phyloP scores from a whole-genome alignment of 2,797 vertebrate genomes.

The Pangasius macronema region DNA sequence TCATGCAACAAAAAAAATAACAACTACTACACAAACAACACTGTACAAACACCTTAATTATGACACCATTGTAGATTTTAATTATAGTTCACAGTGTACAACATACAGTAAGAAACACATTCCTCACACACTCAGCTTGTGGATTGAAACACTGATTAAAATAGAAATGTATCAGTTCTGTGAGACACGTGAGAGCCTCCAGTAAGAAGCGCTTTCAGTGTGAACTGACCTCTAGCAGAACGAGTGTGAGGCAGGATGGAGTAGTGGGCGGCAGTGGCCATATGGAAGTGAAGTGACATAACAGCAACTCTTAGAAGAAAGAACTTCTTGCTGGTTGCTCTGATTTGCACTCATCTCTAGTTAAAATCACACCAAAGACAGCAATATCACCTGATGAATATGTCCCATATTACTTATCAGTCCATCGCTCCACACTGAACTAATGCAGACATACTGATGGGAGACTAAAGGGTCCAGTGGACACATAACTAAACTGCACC shows the following conservation, averaged over 20 bases:
- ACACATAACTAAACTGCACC: neutral
- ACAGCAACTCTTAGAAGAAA: slow-evolving; percentile 34
- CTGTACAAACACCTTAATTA: neutral
- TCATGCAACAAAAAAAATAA: neutral
- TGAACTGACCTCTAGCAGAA: slow-evolving; percentile 17
- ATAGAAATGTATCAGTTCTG: slow-evolving; percentile 1
- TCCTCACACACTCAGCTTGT: neutral
- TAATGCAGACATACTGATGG: neutral
- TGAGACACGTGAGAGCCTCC: neutral
- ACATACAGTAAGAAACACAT: neutral
- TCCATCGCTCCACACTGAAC: too few species aligned
- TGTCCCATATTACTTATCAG: neutral
- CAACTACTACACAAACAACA: neutral
- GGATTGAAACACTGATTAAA: neutral
- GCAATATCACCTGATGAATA: neutral
- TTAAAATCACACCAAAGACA: neutral
- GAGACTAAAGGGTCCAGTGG: neutral
- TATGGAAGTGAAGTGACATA: slow-evolving; percentile 51
- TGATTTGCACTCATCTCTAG: slow-evolving; percentile 34
- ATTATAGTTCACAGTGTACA: neutral
- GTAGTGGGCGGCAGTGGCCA: slow-evolving; percentile 41
- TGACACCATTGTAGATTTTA: neutral
- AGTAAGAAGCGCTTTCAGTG: neutral
- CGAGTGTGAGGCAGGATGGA: slow-evolving; percentile 21
- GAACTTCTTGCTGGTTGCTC: slow-evolving; percentile 9